phyloP scores from a whole-genome alignment of 2,888 invertebrate species.

The Serripes groenlandicus region DNA sequence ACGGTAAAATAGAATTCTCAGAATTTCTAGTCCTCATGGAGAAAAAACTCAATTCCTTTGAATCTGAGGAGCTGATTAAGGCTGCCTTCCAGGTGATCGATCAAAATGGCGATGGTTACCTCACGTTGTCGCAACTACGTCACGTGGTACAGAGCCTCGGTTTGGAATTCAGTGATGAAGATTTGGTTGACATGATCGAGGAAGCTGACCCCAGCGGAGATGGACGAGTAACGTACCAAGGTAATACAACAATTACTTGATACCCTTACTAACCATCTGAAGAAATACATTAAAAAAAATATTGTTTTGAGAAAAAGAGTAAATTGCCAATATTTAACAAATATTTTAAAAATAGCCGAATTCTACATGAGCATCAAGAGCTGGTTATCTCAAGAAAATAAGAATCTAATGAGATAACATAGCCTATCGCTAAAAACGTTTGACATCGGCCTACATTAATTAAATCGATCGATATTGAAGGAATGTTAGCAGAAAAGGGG shows the following conservation, averaged over 20 bases:
- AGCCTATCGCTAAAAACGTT: too few species aligned
- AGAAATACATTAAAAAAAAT: background rate
- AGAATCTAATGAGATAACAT: too few species aligned
- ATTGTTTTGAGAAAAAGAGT: too few species aligned
- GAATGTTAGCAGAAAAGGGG: too few species aligned
- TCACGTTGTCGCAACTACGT: conserved; percentile 55
- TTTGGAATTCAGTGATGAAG: conserved; percentile 55
- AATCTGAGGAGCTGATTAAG: conserved; percentile 58
- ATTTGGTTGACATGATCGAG: conserved; percentile 60
- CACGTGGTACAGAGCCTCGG: conserved; percentile 58
- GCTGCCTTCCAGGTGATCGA: conserved; percentile 67
- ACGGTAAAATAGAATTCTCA: conserved; percentile 66
- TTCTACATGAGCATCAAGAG: too few species aligned
- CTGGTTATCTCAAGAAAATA: too few species aligned
- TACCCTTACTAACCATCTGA: background rate
- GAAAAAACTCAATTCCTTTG: conserved; percentile 54
- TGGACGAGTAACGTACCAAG: conserved; percentile 60
- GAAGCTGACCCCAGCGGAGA: conserved; percentile 66
- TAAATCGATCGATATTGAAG: too few species aligned
- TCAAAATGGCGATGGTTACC: conserved; percentile 60
- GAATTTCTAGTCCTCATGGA: conserved; percentile 66
- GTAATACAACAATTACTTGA: conserved; percentile 37
- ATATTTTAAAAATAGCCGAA: too few species aligned
- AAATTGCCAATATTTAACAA: too few species aligned
- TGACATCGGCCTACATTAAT: too few species aligned